Conservation (phyloP, 2,888 invertebrate genomes). For the Melieria omissa region DNA sequence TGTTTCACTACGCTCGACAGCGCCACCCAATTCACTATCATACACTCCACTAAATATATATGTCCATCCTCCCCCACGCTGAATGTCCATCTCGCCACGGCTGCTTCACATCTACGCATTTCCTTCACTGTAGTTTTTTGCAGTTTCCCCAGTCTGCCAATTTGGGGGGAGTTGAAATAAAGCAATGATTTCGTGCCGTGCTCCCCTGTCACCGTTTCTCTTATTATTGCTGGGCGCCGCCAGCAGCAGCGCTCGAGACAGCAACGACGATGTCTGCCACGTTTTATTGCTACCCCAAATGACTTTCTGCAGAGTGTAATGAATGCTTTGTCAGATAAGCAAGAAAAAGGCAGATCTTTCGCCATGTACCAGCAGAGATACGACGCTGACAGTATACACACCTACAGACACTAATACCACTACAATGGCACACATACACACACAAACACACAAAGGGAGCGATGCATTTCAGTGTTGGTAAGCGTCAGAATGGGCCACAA, state of each 20-base stretch:
- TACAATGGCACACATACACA: slow-evolving; percentile 6
- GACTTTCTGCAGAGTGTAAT: slow-evolving; percentile 29
- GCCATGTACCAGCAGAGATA: slow-evolving; percentile 2
- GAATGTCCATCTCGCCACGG: not conserved
- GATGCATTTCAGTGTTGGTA: not conserved
- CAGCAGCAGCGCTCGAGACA: not conserved
- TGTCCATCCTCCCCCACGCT: not conserved
- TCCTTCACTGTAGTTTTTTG: no score
- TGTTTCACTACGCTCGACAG: not conserved
- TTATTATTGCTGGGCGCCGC: not conserved
- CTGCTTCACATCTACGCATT: no score
- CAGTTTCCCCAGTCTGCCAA: no score
- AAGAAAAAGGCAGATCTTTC: slow-evolving; percentile 5
- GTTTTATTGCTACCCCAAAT: slow-evolving; percentile 30
- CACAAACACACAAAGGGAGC: not conserved
- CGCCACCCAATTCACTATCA: not conserved
- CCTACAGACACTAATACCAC: not conserved
- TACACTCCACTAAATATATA: not conserved
- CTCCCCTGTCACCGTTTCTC: not conserved
- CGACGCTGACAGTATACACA: slow-evolving; percentile 13
- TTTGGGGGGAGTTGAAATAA: no score
- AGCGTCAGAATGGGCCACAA: not conserved
- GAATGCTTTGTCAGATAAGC: slow-evolving; percentile 9
- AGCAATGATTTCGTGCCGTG: not conserved
- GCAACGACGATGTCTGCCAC: not conserved